Percentiles rank a stretch among this genome's conserved stretches.
These are phyloP conservation scores for Condylura cristata DNA, from an alignment of 2,113 vertebrate genomes.

Conservation along the genomic window DNA sequence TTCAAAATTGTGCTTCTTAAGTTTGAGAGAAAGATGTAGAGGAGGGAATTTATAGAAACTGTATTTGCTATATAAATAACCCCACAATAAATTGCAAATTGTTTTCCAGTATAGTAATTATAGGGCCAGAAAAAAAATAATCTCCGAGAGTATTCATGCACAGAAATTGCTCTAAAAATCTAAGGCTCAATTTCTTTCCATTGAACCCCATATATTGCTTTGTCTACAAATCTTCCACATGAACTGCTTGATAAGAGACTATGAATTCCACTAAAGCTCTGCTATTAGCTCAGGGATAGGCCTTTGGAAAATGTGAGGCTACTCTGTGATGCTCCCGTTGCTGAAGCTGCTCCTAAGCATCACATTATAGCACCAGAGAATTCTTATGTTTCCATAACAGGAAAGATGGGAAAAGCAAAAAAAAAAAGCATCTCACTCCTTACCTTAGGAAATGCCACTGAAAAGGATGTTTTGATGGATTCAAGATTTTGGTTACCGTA, in stretches of 20 bases:
- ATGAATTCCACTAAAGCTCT: neutral
- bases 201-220: neutral
- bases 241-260: neutral
- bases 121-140: neutral
- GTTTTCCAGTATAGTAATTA: neutral
- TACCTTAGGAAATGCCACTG: neutral
- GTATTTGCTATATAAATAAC: neutral
- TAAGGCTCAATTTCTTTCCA: neutral
- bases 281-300: neutral
- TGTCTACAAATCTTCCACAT: neutral
- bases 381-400: neutral
- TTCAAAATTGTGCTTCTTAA: neutral
- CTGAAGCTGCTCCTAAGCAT: neutral
- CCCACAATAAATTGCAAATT: neutral
- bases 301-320: neutral
- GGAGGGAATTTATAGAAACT: neutral
- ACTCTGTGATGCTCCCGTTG: fast-evolving
- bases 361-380: neutral
- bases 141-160: neutral
- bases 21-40: neutral
- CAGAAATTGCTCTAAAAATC: neutral
- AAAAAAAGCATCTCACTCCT: neutral
- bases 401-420: neutral
- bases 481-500: neutral
- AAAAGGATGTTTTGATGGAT: neutral